Evolutionary conservation across 2,113 vertebrate species (phyloP), one percentile per base, ranked within the genome.

Genomic region (Oryzias woworae): DNA sequence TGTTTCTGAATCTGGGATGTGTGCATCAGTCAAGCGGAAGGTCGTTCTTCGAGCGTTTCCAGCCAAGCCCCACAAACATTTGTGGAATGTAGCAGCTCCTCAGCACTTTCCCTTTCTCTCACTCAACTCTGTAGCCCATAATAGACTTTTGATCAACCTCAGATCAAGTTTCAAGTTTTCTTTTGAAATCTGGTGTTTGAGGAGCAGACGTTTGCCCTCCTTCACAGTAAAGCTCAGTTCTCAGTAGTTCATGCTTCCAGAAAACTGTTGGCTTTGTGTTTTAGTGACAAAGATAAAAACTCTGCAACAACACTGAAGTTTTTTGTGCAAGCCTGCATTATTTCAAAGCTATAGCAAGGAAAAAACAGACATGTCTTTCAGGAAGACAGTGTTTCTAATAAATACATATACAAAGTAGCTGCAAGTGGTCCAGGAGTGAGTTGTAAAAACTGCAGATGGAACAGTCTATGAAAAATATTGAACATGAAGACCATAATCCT

Each of bases 41-140:
- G 20, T 14, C 7, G 24, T 58, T 82, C 63, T 80, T 53, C 43
- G 70, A 28, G 56, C 31, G 4, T 14, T 3, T 41, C 69, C 15
- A 20, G 72, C 72, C 71, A 49, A 84, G 59, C 66, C 71, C 77
- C 22, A 24, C 73, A 81, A 83, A 77, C 77, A 84, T 89, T 63
- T 75, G 53, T 66, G 83, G 76, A 85, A 89, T 85, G 81, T 82
- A 67, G 57, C 78, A 53, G 64, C 66, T 63, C 57, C 4, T 23
- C 54, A 53, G 56, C 31, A 41, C 54, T 42, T 59, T 67, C 53
- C 20, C 45, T 55, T 53, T 58, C 49, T 45, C 6, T 12, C 14
- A 17, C 47, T 50, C 52, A 51, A 51, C 58, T 1, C 57, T 54
- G 47, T 18, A 24, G 52, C 63, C 53, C 13, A 18, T 36, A 22